These are phyloP conservation scores for Trinorchestia longiramus DNA, from an alignment of 1,140 invertebrate genomes.

Conservation along the genomic window DNA sequence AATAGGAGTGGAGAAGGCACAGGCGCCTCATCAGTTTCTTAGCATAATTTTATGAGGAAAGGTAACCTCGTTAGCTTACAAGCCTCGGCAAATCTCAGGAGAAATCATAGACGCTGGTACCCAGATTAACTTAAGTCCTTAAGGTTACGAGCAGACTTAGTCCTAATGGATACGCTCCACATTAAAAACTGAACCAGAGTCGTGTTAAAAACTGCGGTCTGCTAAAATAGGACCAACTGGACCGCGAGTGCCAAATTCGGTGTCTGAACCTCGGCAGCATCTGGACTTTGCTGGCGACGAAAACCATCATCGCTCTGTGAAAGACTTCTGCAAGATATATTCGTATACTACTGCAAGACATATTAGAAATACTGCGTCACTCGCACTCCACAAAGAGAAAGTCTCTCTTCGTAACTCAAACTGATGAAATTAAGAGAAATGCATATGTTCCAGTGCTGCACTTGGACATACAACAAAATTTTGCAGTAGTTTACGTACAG, in stretches of 20 bases:
- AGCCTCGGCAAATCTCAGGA: conserved; percentile 35
- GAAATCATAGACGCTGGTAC: background rate
- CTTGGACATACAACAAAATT: too few species aligned
- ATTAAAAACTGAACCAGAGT: background rate
- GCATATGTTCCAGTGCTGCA: too few species aligned
- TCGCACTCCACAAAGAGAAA: background rate
- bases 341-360: background rate
- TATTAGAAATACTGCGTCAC: background rate
- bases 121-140: background rate
- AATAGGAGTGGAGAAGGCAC: background rate
- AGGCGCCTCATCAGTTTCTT: background rate
- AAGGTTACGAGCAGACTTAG: conserved; percentile 21
- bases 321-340: background rate
- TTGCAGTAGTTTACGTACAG: too few species aligned
- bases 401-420: background rate
- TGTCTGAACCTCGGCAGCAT: background rate
- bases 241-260: background rate
- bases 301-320: background rate
- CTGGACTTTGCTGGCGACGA: background rate
- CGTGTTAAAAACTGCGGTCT: background rate
- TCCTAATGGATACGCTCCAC: conserved; percentile 10
- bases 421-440: too few species aligned
- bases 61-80: conserved; percentile 45
- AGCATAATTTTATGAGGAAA: conserved; percentile 38
- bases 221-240: background rate